phyloP scores from a whole-genome alignment of 2,888 invertebrate species.

The Philonicus albiceps region DNA sequence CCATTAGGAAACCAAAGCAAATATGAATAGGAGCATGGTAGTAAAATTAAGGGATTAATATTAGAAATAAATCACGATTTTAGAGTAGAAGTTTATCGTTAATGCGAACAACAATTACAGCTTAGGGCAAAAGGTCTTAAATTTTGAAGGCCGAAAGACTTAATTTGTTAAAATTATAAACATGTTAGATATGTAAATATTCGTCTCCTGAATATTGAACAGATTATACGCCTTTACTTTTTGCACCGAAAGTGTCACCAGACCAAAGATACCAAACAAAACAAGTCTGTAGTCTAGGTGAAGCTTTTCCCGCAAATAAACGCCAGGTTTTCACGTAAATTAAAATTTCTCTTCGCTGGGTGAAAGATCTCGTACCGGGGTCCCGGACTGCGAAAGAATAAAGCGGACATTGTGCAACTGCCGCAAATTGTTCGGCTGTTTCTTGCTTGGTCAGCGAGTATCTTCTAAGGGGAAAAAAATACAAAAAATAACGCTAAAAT shows the following conservation, averaged over 20 bases:
- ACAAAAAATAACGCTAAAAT: background rate
- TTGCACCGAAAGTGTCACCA: no score
- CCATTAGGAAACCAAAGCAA: background rate
- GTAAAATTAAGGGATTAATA: no score
- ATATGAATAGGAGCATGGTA: no score
- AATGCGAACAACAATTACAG: background rate
- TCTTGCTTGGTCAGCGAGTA: background rate
- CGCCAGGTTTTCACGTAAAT: background rate
- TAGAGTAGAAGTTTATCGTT: no score
- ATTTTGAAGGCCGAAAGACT: background rate
- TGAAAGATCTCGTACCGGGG: background rate
- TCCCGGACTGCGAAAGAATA: background rate
- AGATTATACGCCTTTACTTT: background rate
- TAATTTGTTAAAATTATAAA: background rate
- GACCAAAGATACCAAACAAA: background rate
- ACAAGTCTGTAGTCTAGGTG: background rate
- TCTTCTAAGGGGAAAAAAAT: no score
- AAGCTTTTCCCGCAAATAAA: background rate
- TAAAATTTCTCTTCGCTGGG: background rate
- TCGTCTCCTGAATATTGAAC: background rate
- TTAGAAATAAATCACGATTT: no score
- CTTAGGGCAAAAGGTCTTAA: background rate
- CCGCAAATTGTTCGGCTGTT: background rate
- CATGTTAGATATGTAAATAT: background rate
- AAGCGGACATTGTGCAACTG: background rate